Percentiles rank a stretch among this genome's conserved stretches.
These are phyloP conservation scores for Elgaria multicarinata DNA, from an alignment of 2,113 vertebrate genomes.

Conservation along the genomic window DNA sequence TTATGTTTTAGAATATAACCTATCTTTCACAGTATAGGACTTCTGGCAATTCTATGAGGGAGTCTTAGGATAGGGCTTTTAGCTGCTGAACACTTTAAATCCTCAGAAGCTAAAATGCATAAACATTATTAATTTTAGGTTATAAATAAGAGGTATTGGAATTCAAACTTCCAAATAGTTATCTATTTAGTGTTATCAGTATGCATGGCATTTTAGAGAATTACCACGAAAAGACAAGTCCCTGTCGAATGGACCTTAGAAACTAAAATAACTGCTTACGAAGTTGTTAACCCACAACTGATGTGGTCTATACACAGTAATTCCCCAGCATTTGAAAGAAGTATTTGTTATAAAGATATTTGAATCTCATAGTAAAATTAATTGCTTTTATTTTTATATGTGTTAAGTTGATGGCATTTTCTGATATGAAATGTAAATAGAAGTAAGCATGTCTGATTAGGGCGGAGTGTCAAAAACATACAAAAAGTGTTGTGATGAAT, in stretches of 20 bases:
- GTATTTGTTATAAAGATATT: not conserved
- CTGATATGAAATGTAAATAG: not conserved
- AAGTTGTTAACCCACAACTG: not conserved
- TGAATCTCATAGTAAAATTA: not conserved
- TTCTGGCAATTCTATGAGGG: not conserved
- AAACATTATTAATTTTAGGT: not conserved
- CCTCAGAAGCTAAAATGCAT: not conserved
- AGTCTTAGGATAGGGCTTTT: not conserved
- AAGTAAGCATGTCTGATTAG: slow-evolving; percentile 14
- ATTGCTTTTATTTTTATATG: not conserved
- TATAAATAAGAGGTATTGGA: not conserved
- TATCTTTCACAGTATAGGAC: not conserved
- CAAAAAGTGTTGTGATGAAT: slow-evolving; percentile 14
- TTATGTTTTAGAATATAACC: not conserved
- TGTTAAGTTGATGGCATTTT: not conserved
- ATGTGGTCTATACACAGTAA: not conserved
- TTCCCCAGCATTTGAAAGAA: not conserved
- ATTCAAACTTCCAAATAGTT: not conserved
- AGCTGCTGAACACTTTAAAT: not conserved
- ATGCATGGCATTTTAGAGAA: not conserved
- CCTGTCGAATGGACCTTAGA: not conserved
- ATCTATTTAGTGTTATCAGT: not conserved
- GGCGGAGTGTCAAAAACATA: not conserved
- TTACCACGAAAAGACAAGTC: not conserved
- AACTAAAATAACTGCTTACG: not conserved